Evolutionary conservation across 2,797 vertebrate species (phyloP).

Genomic region (Benthosema pterotum): DNA sequence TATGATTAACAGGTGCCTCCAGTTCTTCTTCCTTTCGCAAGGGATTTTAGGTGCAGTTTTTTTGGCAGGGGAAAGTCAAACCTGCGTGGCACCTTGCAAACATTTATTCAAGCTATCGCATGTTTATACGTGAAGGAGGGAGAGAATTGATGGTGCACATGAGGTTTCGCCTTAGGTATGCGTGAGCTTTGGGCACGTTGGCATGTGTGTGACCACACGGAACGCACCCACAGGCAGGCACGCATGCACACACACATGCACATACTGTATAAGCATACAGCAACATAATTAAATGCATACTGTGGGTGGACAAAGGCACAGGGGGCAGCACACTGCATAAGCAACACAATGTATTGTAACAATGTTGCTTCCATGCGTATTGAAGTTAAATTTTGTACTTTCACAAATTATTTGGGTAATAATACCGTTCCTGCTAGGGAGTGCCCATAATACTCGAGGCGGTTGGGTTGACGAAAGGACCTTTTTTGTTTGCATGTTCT

Average conservation of each 20-base stretch:
- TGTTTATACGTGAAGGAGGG: conserved; percentile 9
- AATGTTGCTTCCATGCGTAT: too few species aligned
- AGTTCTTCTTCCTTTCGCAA: conserved; percentile 50
- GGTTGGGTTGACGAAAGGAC: too few species aligned
- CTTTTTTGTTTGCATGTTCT: too few species aligned
- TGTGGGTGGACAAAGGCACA: too few species aligned
- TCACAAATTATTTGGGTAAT: too few species aligned
- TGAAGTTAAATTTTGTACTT: too few species aligned
- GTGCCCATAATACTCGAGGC: too few species aligned
- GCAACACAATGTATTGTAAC: too few species aligned
- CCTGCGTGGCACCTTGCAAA: conserved; percentile 25
- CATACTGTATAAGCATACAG: not conserved
- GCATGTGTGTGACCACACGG: not conserved
- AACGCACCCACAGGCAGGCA: not conserved
- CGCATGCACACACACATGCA: conserved; percentile 1
- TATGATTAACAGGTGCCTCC: conserved; percentile 55
- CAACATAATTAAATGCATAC: too few species aligned
- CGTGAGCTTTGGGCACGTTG: not conserved
- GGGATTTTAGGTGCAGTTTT: conserved; percentile 20
- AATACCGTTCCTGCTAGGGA: too few species aligned
- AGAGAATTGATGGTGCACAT: conserved; percentile 24
- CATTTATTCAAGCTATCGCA: conserved; percentile 23
- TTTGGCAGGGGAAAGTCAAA: conserved; percentile 27
- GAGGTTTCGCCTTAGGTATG: conserved; percentile 24
- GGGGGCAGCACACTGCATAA: too few species aligned